phyloP scores from a whole-genome alignment of 2,797 vertebrate species.

The Lagocephalus sceleratus region DNA sequence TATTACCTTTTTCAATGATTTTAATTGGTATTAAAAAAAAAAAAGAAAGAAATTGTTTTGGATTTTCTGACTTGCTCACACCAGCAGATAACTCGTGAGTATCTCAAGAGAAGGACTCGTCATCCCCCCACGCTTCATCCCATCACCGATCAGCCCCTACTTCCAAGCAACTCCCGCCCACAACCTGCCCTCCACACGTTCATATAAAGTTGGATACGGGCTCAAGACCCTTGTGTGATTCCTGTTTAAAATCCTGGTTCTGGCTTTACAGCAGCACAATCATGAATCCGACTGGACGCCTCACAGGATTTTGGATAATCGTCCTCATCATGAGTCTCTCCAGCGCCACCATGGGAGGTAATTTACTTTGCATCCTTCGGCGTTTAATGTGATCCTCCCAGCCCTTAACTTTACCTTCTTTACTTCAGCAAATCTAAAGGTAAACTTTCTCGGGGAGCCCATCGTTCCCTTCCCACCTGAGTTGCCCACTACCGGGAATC shows the following conservation, averaged over 20 bases:
- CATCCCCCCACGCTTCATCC: not conserved
- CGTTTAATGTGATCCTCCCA: not conserved
- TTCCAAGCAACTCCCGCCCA: conserved; percentile 35
- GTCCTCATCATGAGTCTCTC: conserved; percentile 33
- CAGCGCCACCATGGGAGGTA: conserved; percentile 53
- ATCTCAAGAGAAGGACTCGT: no score
- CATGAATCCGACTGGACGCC: conserved; percentile 39
- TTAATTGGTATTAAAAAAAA: no score
- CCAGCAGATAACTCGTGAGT: no score
- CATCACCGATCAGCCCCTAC: not conserved
- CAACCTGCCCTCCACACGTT: conserved; percentile 2
- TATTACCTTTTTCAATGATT: no score
- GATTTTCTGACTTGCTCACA: no score
- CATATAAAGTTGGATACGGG: conserved; percentile 34
- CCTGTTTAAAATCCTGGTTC: not conserved
- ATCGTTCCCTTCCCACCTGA: conserved; percentile 66
- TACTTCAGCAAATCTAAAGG: conserved; percentile 27
- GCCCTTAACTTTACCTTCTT: not conserved
- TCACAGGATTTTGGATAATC: conserved; percentile 40
- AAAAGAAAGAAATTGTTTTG: no score
- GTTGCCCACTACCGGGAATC: conserved; percentile 40
- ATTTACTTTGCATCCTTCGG: conserved; percentile 1
- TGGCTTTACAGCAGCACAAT: not conserved
- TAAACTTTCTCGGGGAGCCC: conserved; percentile 7
- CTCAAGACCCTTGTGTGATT: not conserved